phyloP scores from a whole-genome alignment of 2,888 invertebrate species.

The Tetheella fluctuosa region DNA sequence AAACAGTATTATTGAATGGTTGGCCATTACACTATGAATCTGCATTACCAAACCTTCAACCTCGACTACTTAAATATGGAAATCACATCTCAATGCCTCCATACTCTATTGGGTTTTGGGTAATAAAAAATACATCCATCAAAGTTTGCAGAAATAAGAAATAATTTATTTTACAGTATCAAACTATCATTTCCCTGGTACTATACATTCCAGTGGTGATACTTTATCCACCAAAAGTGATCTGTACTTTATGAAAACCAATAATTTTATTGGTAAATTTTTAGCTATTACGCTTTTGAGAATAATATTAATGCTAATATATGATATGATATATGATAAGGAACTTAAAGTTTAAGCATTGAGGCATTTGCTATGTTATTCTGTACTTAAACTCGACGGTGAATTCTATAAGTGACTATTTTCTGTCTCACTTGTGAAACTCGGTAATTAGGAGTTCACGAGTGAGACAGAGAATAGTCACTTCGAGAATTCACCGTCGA shows the following conservation, averaged over 20 bases:
- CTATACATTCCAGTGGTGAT: conserved; percentile 3
- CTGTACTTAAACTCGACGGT: too few relatives aligned
- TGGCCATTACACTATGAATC: conserved; percentile 79
- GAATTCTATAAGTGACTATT: too few relatives aligned
- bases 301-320: too few relatives aligned
- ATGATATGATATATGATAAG: too few relatives aligned
- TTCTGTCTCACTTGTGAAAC: too few relatives aligned
- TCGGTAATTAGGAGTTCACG: too few relatives aligned
- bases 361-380: too few relatives aligned
- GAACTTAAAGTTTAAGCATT: too few relatives aligned
- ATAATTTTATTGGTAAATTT: background rate
- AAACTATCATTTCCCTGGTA: background rate
- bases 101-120: conserved; percentile 87
- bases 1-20: conserved; percentile 84
- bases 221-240: background rate
- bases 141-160: conserved; percentile 54
- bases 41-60: conserved; percentile 79
- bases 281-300: background rate
- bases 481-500: too few relatives aligned
- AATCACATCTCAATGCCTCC: conserved; percentile 84
- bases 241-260: background rate
- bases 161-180: background rate
- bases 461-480: too few relatives aligned
- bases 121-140: conserved; percentile 79
- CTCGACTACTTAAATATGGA: conserved; percentile 71